A percentile compares a stretch with the other conserved stretches of the same genome.
Evolutionary conservation across 2,797 vertebrate species (phyloP).

Genomic region (Oreonectes daqikongensis): DNA sequence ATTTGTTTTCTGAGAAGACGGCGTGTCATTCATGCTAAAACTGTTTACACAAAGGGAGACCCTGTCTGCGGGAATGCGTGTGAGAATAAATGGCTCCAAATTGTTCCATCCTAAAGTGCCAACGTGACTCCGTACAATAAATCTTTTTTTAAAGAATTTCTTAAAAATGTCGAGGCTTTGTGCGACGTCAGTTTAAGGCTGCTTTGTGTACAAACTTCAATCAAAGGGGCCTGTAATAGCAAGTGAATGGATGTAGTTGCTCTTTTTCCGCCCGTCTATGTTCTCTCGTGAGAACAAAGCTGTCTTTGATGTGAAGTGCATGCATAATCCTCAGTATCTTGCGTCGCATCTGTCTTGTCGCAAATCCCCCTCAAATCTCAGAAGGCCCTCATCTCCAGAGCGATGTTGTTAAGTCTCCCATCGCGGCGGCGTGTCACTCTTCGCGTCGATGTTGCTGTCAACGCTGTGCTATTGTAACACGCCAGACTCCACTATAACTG

Average conservation of each 20-base stretch:
- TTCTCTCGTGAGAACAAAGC: conserved; percentile 57
- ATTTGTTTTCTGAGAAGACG: conserved; percentile 29
- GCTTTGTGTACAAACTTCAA: conserved; percentile 57
- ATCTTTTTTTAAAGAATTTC: conserved; percentile 47
- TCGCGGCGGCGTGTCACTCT: conserved; percentile 17
- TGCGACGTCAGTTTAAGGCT: conserved; percentile 45
- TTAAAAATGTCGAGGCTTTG: conserved; percentile 21
- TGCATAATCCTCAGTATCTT: conserved; percentile 74
- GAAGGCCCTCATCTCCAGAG: conserved; percentile 41
- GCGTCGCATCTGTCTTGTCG: conserved; percentile 72
- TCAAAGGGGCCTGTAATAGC: conserved; percentile 58
- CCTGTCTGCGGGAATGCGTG: conserved; percentile 33
- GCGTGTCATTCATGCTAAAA: conserved; percentile 37
- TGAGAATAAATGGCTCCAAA: conserved; percentile 33
- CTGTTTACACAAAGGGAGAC: conserved; percentile 36
- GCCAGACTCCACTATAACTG: conserved; percentile 14
- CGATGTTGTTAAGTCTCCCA: conserved; percentile 36
- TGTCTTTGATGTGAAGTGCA: conserved; percentile 71
- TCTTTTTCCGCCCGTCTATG: conserved; percentile 51
- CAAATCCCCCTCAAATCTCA: conserved; percentile 68
- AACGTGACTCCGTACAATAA: conserved; percentile 35
- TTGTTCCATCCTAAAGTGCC: conserved; percentile 44
- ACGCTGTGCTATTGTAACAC: conserved; percentile 1
- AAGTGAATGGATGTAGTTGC: conserved; percentile 58
- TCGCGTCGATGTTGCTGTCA: conserved; percentile 2